Base-by-base conservation (phyloP, 35 echinoderm and acorn worm genomes). In the Chiridota heheva region DNA sequence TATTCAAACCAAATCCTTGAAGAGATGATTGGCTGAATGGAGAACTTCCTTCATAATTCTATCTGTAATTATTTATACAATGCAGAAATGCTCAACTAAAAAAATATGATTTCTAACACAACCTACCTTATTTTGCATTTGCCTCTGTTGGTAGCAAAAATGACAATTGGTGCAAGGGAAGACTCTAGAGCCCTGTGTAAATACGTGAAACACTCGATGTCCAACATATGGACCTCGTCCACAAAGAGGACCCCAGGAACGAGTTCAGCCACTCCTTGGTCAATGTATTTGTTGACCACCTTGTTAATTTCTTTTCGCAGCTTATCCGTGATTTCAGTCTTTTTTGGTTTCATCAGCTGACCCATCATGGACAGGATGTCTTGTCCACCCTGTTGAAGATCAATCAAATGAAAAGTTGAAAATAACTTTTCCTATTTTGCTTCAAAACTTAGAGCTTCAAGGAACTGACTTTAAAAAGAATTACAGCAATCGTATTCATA, bases 341-440 rank as follows among this genome's bases (percentile, higher is more conserved):
- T 98, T 81, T 98, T 98, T 20, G 95, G 95, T 71, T 98, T 98
- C 95, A 98, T 91, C 29, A 98, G 66, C 65, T 98, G 95, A n/a
- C 95, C 95, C 95, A 98, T 98, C 95, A 98, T 98, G 26, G 95
- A 98, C 35, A 98, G 45, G 58, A 98, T 98, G 70, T 98, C 95
- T 81, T 98, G 95, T 40, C 95, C 95, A 53, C 95, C 95, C 95
- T 98, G 36, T 2, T 22, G n/a, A 37, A 15, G 25, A 22, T 26
- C 4, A 76, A 15, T 22, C 40, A 18, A 25, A 0, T 56, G 25
- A 18, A 56, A 56, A 56, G 25, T 18, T 56, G 25, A 18, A n/a
- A n/a, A n/a, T n/a, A n/a, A n/a, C n/a, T n/a, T n/a, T n/a, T n/a
- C n/a, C n/a, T n/a, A n/a, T n/a, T n/a, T n/a, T n/a, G n/a, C n/a